phyloP scores from a whole-genome alignment of 2,797 vertebrate species.

The Xerus rutilus region DNA sequence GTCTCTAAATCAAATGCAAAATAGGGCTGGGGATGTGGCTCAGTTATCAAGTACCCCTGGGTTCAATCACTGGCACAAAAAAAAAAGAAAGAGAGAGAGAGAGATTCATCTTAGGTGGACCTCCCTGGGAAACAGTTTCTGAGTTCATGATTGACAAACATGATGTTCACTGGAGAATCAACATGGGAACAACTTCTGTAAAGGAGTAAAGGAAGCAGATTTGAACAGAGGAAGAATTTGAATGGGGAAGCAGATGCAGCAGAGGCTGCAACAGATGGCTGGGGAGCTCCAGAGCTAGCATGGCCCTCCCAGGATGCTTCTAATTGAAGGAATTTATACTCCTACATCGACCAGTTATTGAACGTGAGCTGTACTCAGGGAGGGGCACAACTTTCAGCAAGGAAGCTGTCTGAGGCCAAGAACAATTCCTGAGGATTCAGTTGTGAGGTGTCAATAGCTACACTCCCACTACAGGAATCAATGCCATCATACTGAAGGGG shows the following conservation, averaged over 20 bases:
- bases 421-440: background rate
- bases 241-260: background rate
- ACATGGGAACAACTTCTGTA: background rate
- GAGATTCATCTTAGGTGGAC: background rate
- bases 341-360: background rate
- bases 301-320: background rate
- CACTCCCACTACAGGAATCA: background rate
- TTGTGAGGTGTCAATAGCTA: background rate
- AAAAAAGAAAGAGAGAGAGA: background rate
- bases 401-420: background rate
- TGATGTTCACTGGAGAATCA: background rate
- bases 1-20: too few relatives aligned
- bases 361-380: background rate
- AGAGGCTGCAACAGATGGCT: background rate
- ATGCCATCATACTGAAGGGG: background rate
- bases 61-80: too few relatives aligned
- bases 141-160: background rate
- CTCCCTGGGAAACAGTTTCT: background rate
- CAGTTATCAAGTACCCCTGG: too few relatives aligned
- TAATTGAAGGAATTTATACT: background rate
- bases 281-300: background rate
- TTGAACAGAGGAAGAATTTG: background rate
- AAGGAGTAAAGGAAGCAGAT: background rate
- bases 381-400: background rate
- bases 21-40: too few relatives aligned